phyloP scores from a whole-genome alignment of 2,113 vertebrate species.

The Anguilla japonica region DNA sequence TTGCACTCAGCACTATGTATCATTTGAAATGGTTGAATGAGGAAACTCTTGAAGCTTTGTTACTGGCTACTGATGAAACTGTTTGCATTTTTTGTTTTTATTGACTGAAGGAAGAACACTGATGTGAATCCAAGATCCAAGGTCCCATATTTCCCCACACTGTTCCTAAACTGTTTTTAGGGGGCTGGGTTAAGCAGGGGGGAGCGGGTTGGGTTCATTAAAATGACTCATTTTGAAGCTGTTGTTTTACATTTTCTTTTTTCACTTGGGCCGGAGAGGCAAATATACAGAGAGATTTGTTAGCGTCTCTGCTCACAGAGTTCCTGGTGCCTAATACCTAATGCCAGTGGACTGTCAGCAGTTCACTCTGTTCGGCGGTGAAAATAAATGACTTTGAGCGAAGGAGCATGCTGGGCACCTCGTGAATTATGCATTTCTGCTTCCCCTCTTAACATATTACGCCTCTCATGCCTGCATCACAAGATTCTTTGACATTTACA shows the following conservation, averaged over 20 bases:
- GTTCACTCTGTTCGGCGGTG: constrained; percentile 32
- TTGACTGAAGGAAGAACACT: neutral
- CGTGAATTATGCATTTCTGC: neutral
- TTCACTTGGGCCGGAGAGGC: constrained; percentile 5
- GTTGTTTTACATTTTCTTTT: constrained; percentile 23
- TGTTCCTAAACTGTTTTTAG: neutral
- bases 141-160: neutral
- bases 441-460: constrained; percentile 3
- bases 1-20: constrained; percentile 40
- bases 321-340: constrained; percentile 34
- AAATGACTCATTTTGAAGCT: constrained; percentile 42
- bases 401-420: neutral
- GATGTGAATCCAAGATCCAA: neutral
- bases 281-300: neutral
- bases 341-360: constrained; percentile 32
- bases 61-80: neutral
- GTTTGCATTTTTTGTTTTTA: constrained; percentile 1
- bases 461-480: constrained; percentile 7
- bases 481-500: constrained; percentile 29
- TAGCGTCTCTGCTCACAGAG: constrained; percentile 30
- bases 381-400: constrained; percentile 46
- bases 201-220: neutral
- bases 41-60: constrained; percentile 26
- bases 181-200: neutral
- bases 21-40: constrained; percentile 21